Evolutionary conservation across 2,113 vertebrate species (phyloP).

Genomic region (Phylloscopus trochilus): DNA sequence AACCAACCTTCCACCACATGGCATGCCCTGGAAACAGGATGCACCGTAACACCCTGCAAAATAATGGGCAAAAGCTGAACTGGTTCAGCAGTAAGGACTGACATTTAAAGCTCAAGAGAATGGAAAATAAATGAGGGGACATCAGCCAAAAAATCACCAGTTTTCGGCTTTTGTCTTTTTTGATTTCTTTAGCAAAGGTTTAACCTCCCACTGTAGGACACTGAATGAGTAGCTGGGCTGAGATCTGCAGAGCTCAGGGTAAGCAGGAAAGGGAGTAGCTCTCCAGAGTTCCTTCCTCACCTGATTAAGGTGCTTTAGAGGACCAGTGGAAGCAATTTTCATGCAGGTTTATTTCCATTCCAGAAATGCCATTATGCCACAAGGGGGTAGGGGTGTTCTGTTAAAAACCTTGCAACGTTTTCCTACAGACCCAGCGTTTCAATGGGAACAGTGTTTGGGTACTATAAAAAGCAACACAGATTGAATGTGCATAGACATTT

Average conservation of each 20-base stretch:
- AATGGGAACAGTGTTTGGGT: neutral
- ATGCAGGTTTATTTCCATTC: conserved; percentile 39
- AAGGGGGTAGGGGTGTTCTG: conserved; percentile 78
- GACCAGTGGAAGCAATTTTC: neutral
- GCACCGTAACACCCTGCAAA: neutral
- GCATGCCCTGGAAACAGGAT: conserved; percentile 2
- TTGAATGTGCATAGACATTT: conserved; percentile 52
- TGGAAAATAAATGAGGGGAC: neutral
- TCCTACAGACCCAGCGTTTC: conserved; percentile 2
- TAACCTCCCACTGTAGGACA: neutral
- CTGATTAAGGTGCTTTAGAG: conserved; percentile 12
- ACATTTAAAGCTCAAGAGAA: neutral
- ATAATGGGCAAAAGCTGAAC: neutral
- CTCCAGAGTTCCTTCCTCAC: neutral
- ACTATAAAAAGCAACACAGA: conserved; percentile 23
- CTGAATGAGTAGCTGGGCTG: neutral
- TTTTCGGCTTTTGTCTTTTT: neutral
- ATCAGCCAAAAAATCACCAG: neutral
- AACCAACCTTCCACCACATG: neutral
- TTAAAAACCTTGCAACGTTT: conserved; percentile 8
- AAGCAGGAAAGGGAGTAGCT: neutral
- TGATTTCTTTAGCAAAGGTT: neutral
- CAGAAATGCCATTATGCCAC: conserved; percentile 67
- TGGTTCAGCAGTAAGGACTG: neutral
- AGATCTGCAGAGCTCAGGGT: neutral